phyloP scores from a whole-genome alignment of 2,113 vertebrate species.

The Cynoglossus semilaevis region DNA sequence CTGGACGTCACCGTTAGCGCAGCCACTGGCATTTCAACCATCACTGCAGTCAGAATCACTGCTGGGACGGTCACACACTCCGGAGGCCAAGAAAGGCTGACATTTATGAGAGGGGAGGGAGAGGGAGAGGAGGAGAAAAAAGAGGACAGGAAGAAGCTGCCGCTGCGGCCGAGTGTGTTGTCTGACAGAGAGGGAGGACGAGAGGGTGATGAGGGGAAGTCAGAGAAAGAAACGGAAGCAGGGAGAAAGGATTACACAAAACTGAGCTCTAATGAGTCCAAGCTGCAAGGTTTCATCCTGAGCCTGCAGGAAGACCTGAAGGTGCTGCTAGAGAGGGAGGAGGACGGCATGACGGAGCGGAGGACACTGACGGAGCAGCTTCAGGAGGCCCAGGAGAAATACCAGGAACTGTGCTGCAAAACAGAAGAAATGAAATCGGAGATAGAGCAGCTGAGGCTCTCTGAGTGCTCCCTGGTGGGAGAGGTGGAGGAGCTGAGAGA shows the following conservation, averaged over 20 bases:
- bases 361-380: slow-evolving; percentile 63
- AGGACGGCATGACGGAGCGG: slow-evolving; percentile 55
- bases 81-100: slow-evolving; percentile 43
- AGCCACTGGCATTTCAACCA: slow-evolving; percentile 35
- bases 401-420: slow-evolving; percentile 65
- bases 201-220: slow-evolving; percentile 20
- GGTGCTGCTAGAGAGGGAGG: slow-evolving; percentile 68
- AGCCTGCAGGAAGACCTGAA: slow-evolving; percentile 68
- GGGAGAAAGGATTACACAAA: slow-evolving; percentile 20
- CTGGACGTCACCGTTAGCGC: slow-evolving; percentile 69
- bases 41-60: slow-evolving; percentile 48
- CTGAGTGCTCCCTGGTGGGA: slow-evolving; percentile 68
- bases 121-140: slow-evolving; percentile 67
- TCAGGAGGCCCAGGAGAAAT: slow-evolving; percentile 67
- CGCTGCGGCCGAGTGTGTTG: slow-evolving; percentile 26
- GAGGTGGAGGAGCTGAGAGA: slow-evolving; percentile 72
- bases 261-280: slow-evolving; percentile 37
- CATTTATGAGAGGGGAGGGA: slow-evolving; percentile 61
- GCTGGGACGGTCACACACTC: slow-evolving; percentile 45
- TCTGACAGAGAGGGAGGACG: background rate
- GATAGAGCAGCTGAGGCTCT: slow-evolving; percentile 66
- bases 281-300: slow-evolving; percentile 55
- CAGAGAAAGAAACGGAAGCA: slow-evolving; percentile 11
- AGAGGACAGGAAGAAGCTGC: slow-evolving; percentile 49
- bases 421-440: slow-evolving; percentile 73